These are phyloP conservation scores for Zaprionus davidi DNA, from an alignment of 1,140 invertebrate genomes.

Conservation along the genomic window DNA sequence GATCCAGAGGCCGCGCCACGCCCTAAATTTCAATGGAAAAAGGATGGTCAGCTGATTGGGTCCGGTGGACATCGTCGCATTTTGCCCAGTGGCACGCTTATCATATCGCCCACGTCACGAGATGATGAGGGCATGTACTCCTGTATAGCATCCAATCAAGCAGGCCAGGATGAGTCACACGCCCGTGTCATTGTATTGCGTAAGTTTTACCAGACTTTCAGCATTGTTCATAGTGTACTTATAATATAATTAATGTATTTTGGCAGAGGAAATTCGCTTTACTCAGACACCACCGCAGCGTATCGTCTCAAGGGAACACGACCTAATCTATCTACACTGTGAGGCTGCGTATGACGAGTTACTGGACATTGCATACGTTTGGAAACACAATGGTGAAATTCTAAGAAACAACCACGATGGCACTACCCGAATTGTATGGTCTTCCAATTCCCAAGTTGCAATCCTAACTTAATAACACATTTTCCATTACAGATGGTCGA, in stretches of 20 bases:
- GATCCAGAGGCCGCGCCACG: constrained; percentile 97
- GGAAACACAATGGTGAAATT: constrained; percentile 94
- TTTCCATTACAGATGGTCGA: constrained; percentile 85
- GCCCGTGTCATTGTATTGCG: constrained; percentile 94
- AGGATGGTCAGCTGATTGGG: constrained; percentile 93
- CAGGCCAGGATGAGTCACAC: constrained; percentile 91
- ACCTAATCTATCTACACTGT: constrained; percentile 91
- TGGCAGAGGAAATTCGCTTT: constrained; percentile 88
- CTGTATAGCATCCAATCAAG: constrained; percentile 93
- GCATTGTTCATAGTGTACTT: not conserved
- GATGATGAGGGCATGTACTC: constrained; percentile 95
- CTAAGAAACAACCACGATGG: constrained; percentile 88
- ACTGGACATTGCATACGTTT: constrained; percentile 94
- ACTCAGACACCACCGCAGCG: constrained; percentile 87
- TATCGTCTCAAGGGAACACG: constrained; percentile 88
- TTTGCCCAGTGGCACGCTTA: constrained; percentile 92
- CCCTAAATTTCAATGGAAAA: constrained; percentile 95
- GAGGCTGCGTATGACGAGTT: constrained; percentile 91
- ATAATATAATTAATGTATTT: not conserved
- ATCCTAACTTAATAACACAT: not conserved
- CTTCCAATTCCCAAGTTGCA: not conserved
- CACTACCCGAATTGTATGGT: constrained; percentile 84
- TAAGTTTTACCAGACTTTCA: constrained; percentile 85
- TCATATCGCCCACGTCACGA: constrained; percentile 93
- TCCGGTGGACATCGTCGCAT: constrained; percentile 91